A percentile compares a stretch with the other conserved stretches of the same genome.
Evolutionary conservation across 92 coral and sea anemone species (phyloP).

Genomic region (Epizoanthus illoricatus): DNA sequence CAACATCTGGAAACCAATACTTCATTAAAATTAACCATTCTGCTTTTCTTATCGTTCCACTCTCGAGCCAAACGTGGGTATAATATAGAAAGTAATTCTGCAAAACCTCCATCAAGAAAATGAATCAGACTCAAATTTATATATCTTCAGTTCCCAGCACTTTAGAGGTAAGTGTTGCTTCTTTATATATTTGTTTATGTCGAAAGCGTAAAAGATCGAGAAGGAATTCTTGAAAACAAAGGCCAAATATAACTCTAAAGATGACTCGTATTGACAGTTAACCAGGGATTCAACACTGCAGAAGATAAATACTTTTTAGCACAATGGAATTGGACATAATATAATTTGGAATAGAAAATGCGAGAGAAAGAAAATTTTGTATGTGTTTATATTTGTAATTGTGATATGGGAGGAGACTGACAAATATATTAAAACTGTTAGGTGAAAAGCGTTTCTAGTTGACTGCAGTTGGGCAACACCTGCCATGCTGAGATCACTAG

Average conservation of each 20-base stretch:
- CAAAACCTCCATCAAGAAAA: neutral
- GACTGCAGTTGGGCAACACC: too few species aligned
- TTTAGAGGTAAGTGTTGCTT: neutral
- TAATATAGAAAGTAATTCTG: neutral
- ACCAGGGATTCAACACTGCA: neutral
- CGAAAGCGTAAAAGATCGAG: neutral
- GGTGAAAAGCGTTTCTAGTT: too few species aligned
- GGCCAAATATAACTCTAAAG: neutral
- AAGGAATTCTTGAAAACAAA: neutral
- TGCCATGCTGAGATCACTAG: too few species aligned
- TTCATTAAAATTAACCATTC: constrained; percentile 17
- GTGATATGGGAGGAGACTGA: too few species aligned
- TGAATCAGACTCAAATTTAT: constrained; percentile 16
- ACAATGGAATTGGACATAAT: neutral
- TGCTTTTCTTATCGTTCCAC: neutral
- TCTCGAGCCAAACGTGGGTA: neutral
- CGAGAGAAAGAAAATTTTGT: neutral
- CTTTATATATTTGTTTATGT: neutral
- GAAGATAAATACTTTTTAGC: neutral
- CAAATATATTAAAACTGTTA: too few species aligned
- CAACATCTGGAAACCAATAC: neutral
- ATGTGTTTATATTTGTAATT: neutral
- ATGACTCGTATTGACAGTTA: neutral
- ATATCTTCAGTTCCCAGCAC: constrained; percentile 24
- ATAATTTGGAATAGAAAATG: neutral